Conservation (phyloP, 2,113 vertebrate species). For the Acanthochromis polyacanthus region DNA sequence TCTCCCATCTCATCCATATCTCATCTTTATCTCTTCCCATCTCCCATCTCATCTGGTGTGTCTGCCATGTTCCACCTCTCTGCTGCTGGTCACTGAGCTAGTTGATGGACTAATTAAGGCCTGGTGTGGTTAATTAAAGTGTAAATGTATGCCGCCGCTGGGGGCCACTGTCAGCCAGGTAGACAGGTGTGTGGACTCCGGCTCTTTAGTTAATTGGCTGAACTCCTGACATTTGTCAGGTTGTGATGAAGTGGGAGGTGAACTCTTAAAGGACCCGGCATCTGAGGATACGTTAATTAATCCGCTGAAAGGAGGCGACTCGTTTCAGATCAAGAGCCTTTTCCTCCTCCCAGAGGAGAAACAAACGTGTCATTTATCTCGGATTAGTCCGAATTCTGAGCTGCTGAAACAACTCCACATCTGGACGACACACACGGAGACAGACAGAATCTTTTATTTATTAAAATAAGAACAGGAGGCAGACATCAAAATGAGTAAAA, state of each 20-base stretch:
- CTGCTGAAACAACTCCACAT: slow-evolving; percentile 19
- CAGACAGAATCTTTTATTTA: slow-evolving; percentile 33
- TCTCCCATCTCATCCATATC: too few relatives aligned
- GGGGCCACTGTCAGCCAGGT: slow-evolving; percentile 74
- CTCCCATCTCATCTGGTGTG: slow-evolving; percentile 3
- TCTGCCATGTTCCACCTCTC: too few relatives aligned
- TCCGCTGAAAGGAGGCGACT: slow-evolving; percentile 56
- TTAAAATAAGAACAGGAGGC: slow-evolving; percentile 1
- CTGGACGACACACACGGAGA: slow-evolving; percentile 2
- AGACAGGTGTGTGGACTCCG: slow-evolving; percentile 75
- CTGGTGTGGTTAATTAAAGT: slow-evolving; percentile 73
- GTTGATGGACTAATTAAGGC: slow-evolving; percentile 73
- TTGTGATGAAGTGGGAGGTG: slow-evolving; percentile 46
- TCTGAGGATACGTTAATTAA: slow-evolving; percentile 78
- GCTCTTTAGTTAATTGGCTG: slow-evolving; percentile 76
- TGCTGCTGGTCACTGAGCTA: slow-evolving; percentile 63
- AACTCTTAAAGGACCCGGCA: slow-evolving; percentile 55
- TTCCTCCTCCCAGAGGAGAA: slow-evolving; percentile 49
- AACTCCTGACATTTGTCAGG: slow-evolving; percentile 70
- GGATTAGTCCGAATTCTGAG: slow-evolving; percentile 33
- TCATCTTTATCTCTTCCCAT: too few relatives aligned
- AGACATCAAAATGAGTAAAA: too few relatives aligned
- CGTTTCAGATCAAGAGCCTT: slow-evolving; percentile 66
- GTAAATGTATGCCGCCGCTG: slow-evolving; percentile 62
- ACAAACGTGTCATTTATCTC: slow-evolving; percentile 47